A percentile compares a stretch with the other conserved stretches of the same genome.
phyloP scores from a whole-genome alignment of 2,113 vertebrate species.

The Nerophis lumbriciformis region DNA sequence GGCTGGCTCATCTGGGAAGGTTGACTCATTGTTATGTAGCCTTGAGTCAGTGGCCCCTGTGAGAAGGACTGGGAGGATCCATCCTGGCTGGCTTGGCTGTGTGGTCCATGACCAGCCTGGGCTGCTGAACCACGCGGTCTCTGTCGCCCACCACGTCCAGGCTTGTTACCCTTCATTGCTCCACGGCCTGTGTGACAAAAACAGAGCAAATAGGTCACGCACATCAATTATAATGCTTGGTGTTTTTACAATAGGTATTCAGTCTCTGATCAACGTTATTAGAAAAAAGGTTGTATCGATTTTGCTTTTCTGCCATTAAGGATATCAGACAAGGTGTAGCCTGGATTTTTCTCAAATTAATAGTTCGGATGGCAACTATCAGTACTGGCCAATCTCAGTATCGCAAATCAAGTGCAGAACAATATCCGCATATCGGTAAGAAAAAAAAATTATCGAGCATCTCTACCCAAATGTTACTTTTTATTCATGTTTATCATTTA shows the following conservation, averaged over 20 bases:
- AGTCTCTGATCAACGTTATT: neutral
- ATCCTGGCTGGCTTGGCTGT: slow-evolving; percentile 91
- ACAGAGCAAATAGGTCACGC: neutral
- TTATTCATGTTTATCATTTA: no score
- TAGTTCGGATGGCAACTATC: no score
- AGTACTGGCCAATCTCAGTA: no score
- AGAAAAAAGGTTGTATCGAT: no score
- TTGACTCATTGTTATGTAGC: slow-evolving; percentile 98
- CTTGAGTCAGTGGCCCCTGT: slow-evolving; percentile 95
- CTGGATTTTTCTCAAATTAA: no score
- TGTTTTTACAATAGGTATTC: neutral
- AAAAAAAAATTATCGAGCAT: no score
- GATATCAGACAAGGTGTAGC: no score
- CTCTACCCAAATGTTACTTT: no score
- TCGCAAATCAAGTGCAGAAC: no score
- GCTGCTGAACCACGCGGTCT: slow-evolving; percentile 83
- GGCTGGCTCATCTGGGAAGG: slow-evolving; percentile 99
- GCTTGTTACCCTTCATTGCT: slow-evolving; percentile 81
- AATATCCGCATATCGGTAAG: no score
- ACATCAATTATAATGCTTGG: neutral
- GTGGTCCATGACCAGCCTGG: slow-evolving; percentile 75
- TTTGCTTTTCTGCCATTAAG: no score
- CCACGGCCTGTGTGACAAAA: slow-evolving; percentile 78
- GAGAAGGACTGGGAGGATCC: slow-evolving; percentile 95
- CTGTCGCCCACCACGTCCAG: slow-evolving; percentile 86